Evolutionary conservation across 1,140 invertebrate species (phyloP).

Genomic region (Drosophila mauritiana): DNA sequence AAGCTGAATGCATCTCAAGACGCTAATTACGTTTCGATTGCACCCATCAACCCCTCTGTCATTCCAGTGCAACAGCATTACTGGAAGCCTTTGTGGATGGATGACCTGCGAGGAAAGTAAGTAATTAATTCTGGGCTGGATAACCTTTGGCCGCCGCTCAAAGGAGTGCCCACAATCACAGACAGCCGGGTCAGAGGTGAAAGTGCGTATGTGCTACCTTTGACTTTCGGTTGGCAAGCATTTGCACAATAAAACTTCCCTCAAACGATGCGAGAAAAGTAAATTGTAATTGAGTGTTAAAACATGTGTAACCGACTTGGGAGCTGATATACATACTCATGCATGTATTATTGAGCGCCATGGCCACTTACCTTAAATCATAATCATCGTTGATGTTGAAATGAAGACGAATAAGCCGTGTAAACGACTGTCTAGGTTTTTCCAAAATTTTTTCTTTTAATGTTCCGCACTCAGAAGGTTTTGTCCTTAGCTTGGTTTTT

Average conservation of each 20-base stretch:
- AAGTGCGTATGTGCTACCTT: slow-evolving; percentile 5
- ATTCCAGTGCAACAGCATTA: slow-evolving; percentile 8
- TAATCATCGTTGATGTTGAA: slow-evolving; percentile 47
- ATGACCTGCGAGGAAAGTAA: slow-evolving; percentile 16
- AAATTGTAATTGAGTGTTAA: slow-evolving; percentile 56
- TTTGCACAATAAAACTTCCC: slow-evolving; percentile 38
- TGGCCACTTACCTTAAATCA: slow-evolving; percentile 60
- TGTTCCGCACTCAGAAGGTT: slow-evolving; percentile 45
- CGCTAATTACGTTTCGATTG: slow-evolving; percentile 35
- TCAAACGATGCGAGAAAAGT: slow-evolving; percentile 28
- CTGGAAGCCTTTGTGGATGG: slow-evolving; percentile 32
- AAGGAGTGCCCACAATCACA: slow-evolving; percentile 23
- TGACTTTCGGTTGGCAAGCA: slow-evolving; percentile 11
- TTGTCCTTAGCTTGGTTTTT: slow-evolving; percentile 1
- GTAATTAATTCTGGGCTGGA: slow-evolving; percentile 42
- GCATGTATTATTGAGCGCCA: neutral
- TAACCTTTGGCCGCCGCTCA: slow-evolving; percentile 15
- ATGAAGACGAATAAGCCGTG: slow-evolving; percentile 42
- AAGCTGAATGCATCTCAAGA: slow-evolving; percentile 8
- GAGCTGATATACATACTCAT: slow-evolving; percentile 28
- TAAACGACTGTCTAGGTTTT: slow-evolving; percentile 14
- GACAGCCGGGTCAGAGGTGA: slow-evolving; percentile 20
- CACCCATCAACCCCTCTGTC: slow-evolving; percentile 1
- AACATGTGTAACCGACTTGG: slow-evolving; percentile 29
- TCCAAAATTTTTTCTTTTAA: slow-evolving; percentile 43